A percentile compares a stretch with the other conserved stretches of the same genome.
Evolutionary conservation across 2,888 invertebrate genomes (phyloP).

Genomic region (Tetragonula carbonaria): DNA sequence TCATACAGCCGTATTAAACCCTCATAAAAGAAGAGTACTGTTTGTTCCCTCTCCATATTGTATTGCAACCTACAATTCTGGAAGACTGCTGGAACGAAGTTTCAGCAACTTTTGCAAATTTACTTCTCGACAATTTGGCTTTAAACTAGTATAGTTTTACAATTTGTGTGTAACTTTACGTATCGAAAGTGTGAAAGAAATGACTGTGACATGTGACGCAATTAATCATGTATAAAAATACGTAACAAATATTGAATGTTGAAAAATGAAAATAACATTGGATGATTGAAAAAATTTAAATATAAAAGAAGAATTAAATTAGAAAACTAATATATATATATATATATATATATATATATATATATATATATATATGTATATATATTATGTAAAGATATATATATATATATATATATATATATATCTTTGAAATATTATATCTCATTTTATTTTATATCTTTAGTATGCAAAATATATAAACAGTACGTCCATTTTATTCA

Average conservation of each 20-base stretch:
- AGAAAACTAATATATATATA: not conserved
- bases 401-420: not conserved
- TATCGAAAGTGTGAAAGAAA: not conserved
- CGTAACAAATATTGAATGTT: not conserved
- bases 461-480: not conserved
- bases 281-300: not conserved
- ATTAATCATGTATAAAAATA: not conserved
- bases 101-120: not conserved
- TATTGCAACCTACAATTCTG: slow-evolving; percentile 33
- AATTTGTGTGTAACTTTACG: not conserved
- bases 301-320: not conserved
- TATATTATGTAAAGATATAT: too few species aligned
- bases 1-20: slow-evolving; percentile 32
- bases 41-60: slow-evolving; percentile 59
- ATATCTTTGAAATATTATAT: not conserved
- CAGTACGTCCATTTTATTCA: too few species aligned
- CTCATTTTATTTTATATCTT: not conserved
- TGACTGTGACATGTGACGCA: not conserved
- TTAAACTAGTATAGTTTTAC: too few species aligned
- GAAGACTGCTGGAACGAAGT: slow-evolving; percentile 4
- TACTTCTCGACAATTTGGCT: not conserved
- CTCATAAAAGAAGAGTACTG: slow-evolving; percentile 54
- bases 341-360: too few species aligned
- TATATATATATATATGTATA: not conserved
- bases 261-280: not conserved